Evolutionary conservation across 2,797 vertebrate species (phyloP), one percentile per base, ranked within the genome.

Genomic region (Acrossocheilus fasciatus): DNA sequence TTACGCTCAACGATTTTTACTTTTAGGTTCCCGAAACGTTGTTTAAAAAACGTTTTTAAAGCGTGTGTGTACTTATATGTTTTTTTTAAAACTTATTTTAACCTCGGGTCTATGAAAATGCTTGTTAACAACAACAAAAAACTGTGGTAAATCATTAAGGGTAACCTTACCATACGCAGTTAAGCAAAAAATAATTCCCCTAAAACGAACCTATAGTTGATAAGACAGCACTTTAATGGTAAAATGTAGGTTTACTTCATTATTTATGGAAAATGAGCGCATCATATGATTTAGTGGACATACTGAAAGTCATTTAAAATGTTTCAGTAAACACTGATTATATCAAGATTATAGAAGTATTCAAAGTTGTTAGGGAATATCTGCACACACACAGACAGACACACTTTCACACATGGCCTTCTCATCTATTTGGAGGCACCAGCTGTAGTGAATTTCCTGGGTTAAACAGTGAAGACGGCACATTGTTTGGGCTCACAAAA

Each of bases 401-500:
- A 81, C 87, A 87, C 57, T 84, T 70, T 79, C 87, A 84, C 90
- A 88, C 83, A 89, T 78, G 80, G 75, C 7, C 57, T 26, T 73
- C 78, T 69, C 83, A 62, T 83, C 78, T 88, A 82, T 82, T 84
- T 83, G 82, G 82, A 87, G 81, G 77, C 86, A 89, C 87, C 89
- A 90, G 87, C 88, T 91, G 88, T 89, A 89, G 85, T 86, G 73
- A 85, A 84, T 87, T 91, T 91, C 90, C 88, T 86, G 89, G 89
- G 89, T 89, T 88, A 90, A 89, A 90, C 86, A 88, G 88, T 89
- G 89, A 89, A 92, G 91, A 91, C 89, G 47, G 88, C 36, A 83
- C 88, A 93, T 92, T 93, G 92, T 93, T 84, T 89, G 39, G 87
- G 74, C 78, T 83, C 75, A 85, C 83, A 87, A 84, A 84, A 64